Evolutionary conservation across 2,797 vertebrate genomes (phyloP).

Genomic region (Setipinna tenuifilis): DNA sequence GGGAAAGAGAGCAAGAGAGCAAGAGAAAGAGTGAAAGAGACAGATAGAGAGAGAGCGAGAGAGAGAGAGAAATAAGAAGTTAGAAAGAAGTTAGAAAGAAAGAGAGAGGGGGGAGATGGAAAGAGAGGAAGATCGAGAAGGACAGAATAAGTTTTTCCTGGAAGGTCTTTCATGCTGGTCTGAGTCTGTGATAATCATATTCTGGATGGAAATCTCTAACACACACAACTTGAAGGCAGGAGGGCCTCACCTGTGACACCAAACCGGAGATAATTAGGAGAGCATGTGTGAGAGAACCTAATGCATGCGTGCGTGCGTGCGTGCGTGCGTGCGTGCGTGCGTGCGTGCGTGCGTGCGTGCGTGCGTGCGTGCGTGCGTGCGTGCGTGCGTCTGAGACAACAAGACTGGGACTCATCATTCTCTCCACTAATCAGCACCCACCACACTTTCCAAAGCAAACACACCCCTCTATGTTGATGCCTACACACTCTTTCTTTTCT

Average conservation of each 20-base stretch:
- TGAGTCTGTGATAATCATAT: background rate
- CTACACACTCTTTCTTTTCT: background rate
- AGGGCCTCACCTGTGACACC: background rate
- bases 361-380: background rate
- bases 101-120: no score
- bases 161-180: background rate
- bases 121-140: background rate
- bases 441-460: constrained; percentile 34
- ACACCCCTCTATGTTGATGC: background rate
- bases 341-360: background rate
- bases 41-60: background rate
- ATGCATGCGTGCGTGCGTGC: background rate
- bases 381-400: background rate
- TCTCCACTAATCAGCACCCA: constrained; percentile 36
- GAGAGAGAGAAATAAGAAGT: background rate
- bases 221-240: background rate
- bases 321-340: background rate
- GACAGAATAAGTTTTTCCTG: constrained; percentile 8
- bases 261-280: background rate
- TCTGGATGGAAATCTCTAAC: background rate
- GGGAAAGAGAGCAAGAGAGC: background rate
- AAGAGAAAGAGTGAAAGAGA: background rate
- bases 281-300: background rate
- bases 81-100: constrained; percentile 14
- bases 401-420: constrained; percentile 28